Evolutionary conservation across 2,113 vertebrate genomes (phyloP).

Genomic region (Pungitius pungitius): DNA sequence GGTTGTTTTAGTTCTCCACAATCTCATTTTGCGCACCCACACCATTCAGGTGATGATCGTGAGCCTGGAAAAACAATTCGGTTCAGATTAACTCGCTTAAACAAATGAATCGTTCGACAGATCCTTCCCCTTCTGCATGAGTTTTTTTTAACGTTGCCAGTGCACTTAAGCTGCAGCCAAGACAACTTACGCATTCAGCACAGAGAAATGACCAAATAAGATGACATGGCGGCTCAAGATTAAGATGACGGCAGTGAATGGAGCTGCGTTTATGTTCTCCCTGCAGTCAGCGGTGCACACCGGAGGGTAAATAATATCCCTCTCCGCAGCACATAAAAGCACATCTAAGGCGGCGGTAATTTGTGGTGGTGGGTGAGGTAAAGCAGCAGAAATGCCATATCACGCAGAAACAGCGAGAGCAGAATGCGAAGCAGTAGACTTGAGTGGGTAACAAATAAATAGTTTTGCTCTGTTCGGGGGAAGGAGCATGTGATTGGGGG

Average conservation of each 20-base stretch:
- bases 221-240: neutral
- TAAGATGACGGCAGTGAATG: neutral
- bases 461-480: conserved; percentile 28
- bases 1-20: fast-evolving
- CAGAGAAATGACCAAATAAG: conserved; percentile 7
- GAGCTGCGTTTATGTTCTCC: conserved; percentile 44
- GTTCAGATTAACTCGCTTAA: neutral
- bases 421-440: conserved; percentile 11
- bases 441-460: conserved; percentile 49
- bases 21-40: neutral
- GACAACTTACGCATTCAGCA: neutral
- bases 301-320: conserved; percentile 45
- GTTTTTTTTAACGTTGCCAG: neutral
- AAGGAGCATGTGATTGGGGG: conserved; percentile 31
- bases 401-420: conserved; percentile 25
- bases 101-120: neutral
- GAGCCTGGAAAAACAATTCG: neutral
- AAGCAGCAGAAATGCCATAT: conserved; percentile 34
- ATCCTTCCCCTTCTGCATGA: neutral
- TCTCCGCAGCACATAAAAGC: conserved; percentile 36
- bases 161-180: conserved; percentile 7
- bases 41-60: neutral
- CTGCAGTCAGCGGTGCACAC: conserved; percentile 22
- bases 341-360: conserved; percentile 41
- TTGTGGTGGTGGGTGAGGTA: conserved; percentile 33